A percentile compares a stretch with the other conserved stretches of the same genome.
These are phyloP conservation scores for Cygnus atratus DNA, from an alignment of 2,113 vertebrate species.

Conservation along the genomic window DNA sequence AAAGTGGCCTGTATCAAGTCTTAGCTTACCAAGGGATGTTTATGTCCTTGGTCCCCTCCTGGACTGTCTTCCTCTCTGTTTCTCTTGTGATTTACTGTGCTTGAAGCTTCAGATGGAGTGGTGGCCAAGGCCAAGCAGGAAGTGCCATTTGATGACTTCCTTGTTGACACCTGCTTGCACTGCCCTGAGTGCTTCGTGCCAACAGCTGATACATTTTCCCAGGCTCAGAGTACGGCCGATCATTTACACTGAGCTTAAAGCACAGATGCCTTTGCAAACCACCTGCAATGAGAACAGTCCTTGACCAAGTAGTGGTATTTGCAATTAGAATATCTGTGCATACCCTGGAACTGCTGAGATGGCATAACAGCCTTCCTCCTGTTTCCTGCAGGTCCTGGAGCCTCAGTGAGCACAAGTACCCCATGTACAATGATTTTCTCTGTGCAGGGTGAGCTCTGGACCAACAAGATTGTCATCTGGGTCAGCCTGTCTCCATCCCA, in stretches of 20 bases:
- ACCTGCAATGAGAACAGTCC: neutral
- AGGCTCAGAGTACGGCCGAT: neutral
- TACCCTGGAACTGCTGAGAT: neutral
- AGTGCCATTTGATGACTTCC: neutral
- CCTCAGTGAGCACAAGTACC: neutral
- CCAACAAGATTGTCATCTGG: neutral
- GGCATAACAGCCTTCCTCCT: neutral
- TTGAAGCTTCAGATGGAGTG: neutral
- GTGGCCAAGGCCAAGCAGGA: neutral
- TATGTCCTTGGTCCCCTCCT: neutral
- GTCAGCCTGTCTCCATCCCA: neutral
- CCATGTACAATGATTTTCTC: rapidly evolving
- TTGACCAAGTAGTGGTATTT: neutral
- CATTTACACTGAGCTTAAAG: neutral
- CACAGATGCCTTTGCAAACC: neutral
- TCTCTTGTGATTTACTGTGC: neutral
- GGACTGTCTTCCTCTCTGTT: neutral
- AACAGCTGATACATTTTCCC: neutral
- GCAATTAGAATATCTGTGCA: neutral
- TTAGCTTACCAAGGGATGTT: neutral
- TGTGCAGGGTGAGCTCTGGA: neutral
- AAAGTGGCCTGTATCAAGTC: neutral
- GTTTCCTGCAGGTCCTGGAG: neutral
- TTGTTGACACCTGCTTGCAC: too few species aligned
- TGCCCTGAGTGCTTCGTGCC: neutral